Conservation (phyloP, 2,797 vertebrate species). For the Cuniculus paca region DNA sequence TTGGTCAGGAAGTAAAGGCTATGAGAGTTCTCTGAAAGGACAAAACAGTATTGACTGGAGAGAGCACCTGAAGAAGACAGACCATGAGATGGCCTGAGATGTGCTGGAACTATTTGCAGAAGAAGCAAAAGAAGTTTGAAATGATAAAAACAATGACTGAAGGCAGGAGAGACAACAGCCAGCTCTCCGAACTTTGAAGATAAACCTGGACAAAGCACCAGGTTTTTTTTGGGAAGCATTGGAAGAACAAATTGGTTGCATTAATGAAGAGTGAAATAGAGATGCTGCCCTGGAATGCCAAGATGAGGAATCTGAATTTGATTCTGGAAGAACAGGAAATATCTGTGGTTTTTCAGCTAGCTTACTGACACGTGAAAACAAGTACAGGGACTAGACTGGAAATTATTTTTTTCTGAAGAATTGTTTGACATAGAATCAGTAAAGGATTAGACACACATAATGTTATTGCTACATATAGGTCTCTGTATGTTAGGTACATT, state of each 20-base stretch:
- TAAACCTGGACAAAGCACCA: neutral
- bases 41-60: neutral
- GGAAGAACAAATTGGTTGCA: neutral
- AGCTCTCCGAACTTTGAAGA: neutral
- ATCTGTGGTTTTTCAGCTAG: neutral
- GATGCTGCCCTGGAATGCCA: neutral
- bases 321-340: slow-evolving; percentile 22
- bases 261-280: neutral
- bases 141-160: neutral
- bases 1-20: neutral
- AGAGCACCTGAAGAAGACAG: neutral
- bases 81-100: neutral
- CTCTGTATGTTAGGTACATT: neutral
- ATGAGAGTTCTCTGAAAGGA: neutral
- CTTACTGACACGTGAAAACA: neutral
- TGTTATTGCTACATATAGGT: neutral
- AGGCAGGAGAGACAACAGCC: neutral
- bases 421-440: neutral
- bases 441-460: neutral
- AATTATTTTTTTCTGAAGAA: slow-evolving; percentile 44
- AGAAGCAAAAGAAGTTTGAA: neutral
- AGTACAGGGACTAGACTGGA: neutral
- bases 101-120: neutral
- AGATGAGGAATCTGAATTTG: neutral
- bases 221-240: neutral